phyloP scores from a whole-genome alignment of 2,113 vertebrate genomes.

The Danionella cerebrum region DNA sequence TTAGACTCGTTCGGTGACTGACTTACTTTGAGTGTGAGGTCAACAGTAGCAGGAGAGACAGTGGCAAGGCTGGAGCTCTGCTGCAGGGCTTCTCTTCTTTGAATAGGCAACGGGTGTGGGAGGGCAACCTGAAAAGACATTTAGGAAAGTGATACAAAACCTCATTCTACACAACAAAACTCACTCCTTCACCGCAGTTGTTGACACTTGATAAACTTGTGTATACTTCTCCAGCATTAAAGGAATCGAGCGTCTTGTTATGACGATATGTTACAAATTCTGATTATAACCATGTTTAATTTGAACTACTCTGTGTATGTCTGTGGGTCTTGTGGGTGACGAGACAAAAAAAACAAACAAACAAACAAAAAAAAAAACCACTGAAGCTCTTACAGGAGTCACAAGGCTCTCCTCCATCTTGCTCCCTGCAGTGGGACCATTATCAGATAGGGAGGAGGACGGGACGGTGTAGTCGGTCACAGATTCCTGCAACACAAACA shows the following conservation, averaged over 20 bases:
- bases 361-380: background rate
- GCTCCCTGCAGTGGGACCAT: conserved; percentile 78
- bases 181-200: too few species aligned
- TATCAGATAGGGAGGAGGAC: conserved; percentile 86
- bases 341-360: background rate
- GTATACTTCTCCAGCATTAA: too few species aligned
- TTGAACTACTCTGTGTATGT: too few species aligned
- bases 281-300: too few species aligned
- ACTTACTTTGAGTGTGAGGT: conserved; percentile 92
- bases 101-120: conserved; percentile 86
- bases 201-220: too few species aligned
- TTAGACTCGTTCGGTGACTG: background rate
- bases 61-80: conserved; percentile 91
- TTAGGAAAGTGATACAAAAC: too few species aligned
- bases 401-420: conserved; percentile 95
- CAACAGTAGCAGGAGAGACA: conserved; percentile 92
- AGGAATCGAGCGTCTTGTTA: too few species aligned
- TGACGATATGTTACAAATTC: too few species aligned
- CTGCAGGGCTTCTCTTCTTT: conserved; percentile 87
- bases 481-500: conserved; percentile 72
- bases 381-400: background rate
- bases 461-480: conserved; percentile 96
- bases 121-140: conserved; percentile 82
- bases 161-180: too few species aligned
- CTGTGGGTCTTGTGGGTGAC: too few species aligned